phyloP scores from a whole-genome alignment of 2,888 invertebrate species.

The Orthonevra nobilis region DNA sequence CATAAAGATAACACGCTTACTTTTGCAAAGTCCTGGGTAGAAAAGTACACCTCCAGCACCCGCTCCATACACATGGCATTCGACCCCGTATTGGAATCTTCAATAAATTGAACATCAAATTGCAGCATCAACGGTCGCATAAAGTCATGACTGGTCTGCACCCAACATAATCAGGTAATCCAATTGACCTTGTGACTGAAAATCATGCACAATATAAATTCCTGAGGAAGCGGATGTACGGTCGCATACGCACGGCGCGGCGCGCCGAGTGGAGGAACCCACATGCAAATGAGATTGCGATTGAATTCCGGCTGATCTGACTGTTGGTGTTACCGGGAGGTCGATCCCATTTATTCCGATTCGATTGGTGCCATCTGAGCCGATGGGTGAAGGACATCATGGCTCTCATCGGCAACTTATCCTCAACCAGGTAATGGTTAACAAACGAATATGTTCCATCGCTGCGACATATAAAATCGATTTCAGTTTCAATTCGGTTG shows the following conservation, averaged over 20 bases:
- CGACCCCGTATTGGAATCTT: too few relatives aligned
- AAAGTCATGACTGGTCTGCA: constrained; percentile 58
- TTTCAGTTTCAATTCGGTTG: constrained; percentile 17
- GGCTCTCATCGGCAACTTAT: neutral
- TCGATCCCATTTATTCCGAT: constrained; percentile 6
- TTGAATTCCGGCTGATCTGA: constrained; percentile 45
- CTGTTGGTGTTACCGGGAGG: constrained; percentile 23
- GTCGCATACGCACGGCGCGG: constrained; percentile 25
- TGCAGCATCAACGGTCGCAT: constrained; percentile 23
- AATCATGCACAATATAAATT: constrained; percentile 51
- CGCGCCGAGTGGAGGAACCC: neutral
- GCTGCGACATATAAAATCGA: constrained; percentile 43
- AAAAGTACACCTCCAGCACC: too few relatives aligned
- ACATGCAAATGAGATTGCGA: constrained; percentile 44
- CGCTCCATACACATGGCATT: too few relatives aligned
- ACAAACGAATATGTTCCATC: constrained; percentile 55
- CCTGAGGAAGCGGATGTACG: constrained; percentile 21
- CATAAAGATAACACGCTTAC: too few relatives aligned
- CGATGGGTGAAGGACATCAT: constrained; percentile 30
- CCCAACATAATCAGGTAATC: constrained; percentile 51
- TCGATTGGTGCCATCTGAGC: constrained; percentile 24
- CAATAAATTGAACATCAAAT: constrained; percentile 36
- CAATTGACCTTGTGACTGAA: constrained; percentile 60
- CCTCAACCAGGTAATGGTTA: constrained; percentile 7
- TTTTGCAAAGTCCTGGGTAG: too few relatives aligned